phyloP scores from a whole-genome alignment of 2,113 vertebrate species.

The Condylura cristata region DNA sequence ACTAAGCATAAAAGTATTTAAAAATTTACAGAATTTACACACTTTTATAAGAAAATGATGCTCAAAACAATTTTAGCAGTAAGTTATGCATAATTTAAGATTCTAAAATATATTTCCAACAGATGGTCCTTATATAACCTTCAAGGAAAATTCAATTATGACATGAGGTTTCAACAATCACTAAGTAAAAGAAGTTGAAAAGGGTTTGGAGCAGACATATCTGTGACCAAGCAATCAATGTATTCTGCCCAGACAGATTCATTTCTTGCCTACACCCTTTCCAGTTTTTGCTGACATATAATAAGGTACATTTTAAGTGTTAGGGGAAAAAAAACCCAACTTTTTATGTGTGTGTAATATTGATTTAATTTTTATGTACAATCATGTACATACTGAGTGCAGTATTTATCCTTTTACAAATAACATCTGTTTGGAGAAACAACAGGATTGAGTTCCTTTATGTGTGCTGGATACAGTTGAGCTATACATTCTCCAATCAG shows the following conservation, averaged over 20 bases:
- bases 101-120: slow-evolving; percentile 24
- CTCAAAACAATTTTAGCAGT: slow-evolving; percentile 29
- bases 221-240: neutral
- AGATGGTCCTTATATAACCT: neutral
- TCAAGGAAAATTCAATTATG: slow-evolving; percentile 40
- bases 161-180: slow-evolving; percentile 10
- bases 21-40: neutral
- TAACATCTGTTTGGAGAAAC: neutral
- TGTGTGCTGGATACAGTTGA: neutral
- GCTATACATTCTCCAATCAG: slow-evolving; percentile 1
- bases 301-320: neutral
- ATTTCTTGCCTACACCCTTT: neutral
- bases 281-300: neutral
- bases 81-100: slow-evolving; percentile 7
- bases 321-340: neutral
- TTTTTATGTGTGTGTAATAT: neutral
- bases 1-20: neutral
- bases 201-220: neutral
- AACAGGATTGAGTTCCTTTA: slow-evolving; percentile 5
- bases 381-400: neutral
- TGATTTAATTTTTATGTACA: slow-evolving; percentile 7
- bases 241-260: neutral
- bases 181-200: slow-evolving; percentile 43
- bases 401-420: neutral
- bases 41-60: neutral